These are phyloP conservation scores for Pseudorhombus dupliciocellatus DNA, from an alignment of 2,113 vertebrate genomes.

Conservation along the genomic window DNA sequence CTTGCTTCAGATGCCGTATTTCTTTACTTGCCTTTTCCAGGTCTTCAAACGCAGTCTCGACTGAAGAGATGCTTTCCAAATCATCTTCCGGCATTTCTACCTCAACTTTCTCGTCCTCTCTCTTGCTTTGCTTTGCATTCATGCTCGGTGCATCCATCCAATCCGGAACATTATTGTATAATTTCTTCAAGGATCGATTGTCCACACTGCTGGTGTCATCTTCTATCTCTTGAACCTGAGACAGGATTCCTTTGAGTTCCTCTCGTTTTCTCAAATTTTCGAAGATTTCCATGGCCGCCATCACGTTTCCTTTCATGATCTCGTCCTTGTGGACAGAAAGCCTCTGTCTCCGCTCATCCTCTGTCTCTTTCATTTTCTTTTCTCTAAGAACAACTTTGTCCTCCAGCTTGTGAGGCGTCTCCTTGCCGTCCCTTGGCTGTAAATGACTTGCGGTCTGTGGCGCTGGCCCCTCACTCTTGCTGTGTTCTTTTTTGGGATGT, in stretches of 20 bases:
- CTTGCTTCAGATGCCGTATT: constrained; percentile 91
- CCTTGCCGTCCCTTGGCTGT: constrained; percentile 10
- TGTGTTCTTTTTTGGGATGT: constrained; percentile 3
- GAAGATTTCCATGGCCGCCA: constrained; percentile 86
- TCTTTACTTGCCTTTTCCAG: constrained; percentile 90
- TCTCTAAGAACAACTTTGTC: constrained; percentile 83
- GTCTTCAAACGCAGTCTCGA: constrained; percentile 90
- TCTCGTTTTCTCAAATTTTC: constrained; percentile 88
- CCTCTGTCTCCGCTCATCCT: constrained; percentile 86
- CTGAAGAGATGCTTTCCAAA: constrained; percentile 81
- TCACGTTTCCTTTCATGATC: constrained; percentile 89
- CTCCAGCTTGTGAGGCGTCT: constrained; percentile 21
- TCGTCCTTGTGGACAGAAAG: constrained; percentile 91
- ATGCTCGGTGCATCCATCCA: constrained; percentile 75
- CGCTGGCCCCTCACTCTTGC: constrained; percentile 3
- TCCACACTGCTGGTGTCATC: constrained; percentile 82
- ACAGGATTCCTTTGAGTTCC: constrained; percentile 89
- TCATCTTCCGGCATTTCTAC: constrained; percentile 76
- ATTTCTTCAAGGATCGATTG: constrained; percentile 79
- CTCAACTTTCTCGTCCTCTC: constrained; percentile 63
- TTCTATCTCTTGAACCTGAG: constrained; percentile 87
- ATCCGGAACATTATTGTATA: constrained; percentile 86
- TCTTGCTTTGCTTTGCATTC: constrained; percentile 53
- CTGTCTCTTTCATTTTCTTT: constrained; percentile 86
- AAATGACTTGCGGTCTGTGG: background rate